These are phyloP conservation scores for Galagoides demidoff DNA, from an alignment of 2,797 vertebrate species.

Conservation along the genomic window DNA sequence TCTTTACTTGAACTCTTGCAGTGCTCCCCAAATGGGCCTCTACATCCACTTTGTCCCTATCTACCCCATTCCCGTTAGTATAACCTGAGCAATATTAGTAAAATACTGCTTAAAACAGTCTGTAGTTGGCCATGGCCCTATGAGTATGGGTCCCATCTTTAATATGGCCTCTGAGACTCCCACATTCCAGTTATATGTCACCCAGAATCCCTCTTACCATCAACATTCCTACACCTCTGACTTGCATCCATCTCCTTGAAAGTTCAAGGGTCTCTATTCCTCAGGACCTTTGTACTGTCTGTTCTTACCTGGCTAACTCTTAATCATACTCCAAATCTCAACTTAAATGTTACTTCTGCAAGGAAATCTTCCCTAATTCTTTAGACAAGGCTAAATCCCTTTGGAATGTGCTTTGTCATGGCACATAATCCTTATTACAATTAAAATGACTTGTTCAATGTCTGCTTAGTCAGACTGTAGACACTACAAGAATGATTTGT, in stretches of 20 bases:
- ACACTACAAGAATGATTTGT: not conserved
- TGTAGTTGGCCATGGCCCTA: not conserved
- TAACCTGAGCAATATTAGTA: not conserved
- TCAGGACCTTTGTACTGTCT: not conserved
- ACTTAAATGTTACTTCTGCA: not conserved
- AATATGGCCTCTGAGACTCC: not conserved
- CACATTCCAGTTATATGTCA: not conserved
- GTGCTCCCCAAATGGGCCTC: not conserved
- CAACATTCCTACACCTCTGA: not conserved
- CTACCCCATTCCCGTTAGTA: not conserved
- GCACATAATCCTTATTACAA: not conserved
- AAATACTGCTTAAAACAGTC: not conserved
- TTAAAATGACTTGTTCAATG: not conserved
- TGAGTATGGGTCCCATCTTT: not conserved
- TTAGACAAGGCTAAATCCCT: not conserved
- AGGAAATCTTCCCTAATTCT: not conserved
- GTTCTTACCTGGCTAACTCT: not conserved
- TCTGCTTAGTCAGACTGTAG: not conserved
- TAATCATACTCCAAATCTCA: not conserved
- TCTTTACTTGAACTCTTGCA: not conserved
- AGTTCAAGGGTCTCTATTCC: not conserved
- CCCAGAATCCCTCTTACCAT: not conserved
- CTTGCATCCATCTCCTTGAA: not conserved
- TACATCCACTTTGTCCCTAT: not conserved
- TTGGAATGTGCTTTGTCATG: not conserved